phyloP scores from a whole-genome alignment of 2,113 vertebrate genomes.

The Eolophus roseicapilla region DNA sequence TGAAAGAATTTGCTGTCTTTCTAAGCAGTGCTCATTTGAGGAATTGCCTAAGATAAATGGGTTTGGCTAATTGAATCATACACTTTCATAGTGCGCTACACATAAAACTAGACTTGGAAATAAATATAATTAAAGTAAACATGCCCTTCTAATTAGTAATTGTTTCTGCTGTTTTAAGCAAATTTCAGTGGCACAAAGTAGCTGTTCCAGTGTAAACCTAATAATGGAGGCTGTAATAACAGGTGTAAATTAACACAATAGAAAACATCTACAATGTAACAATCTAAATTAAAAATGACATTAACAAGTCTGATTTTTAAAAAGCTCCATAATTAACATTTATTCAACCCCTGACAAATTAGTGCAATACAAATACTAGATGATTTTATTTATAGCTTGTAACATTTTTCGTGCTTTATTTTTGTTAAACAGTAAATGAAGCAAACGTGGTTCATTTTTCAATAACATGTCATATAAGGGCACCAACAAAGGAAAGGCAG shows the following conservation, averaged over 20 bases:
- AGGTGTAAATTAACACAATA: constrained; percentile 82
- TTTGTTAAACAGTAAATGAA: constrained; percentile 61
- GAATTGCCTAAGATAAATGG: constrained; percentile 77
- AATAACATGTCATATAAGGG: constrained; percentile 21
- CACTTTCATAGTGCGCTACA: constrained; percentile 69
- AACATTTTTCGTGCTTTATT: constrained; percentile 54
- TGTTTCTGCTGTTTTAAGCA: constrained; percentile 81
- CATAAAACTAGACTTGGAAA: constrained; percentile 79
- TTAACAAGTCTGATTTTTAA: constrained; percentile 78
- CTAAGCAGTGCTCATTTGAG: constrained; percentile 68
- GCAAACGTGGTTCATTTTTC: constrained; percentile 32
- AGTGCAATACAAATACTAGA: constrained; percentile 31
- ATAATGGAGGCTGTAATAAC: constrained; percentile 79
- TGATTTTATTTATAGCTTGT: constrained; percentile 71
- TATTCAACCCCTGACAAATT: constrained; percentile 73
- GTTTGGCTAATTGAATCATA: constrained; percentile 80
- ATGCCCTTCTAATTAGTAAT: constrained; percentile 83
- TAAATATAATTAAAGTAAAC: constrained; percentile 84
- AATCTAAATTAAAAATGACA: constrained; percentile 82
- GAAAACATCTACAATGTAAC: constrained; percentile 78
- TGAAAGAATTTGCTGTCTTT: constrained; percentile 63
- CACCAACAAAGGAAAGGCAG: constrained; percentile 30
- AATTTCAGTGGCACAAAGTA: constrained; percentile 78
- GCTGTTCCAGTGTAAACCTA: constrained; percentile 75
- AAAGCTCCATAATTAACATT: constrained; percentile 77